These are phyloP conservation scores for Crioceris asparagi DNA, from an alignment of 2,888 invertebrate species.

Conservation along the genomic window DNA sequence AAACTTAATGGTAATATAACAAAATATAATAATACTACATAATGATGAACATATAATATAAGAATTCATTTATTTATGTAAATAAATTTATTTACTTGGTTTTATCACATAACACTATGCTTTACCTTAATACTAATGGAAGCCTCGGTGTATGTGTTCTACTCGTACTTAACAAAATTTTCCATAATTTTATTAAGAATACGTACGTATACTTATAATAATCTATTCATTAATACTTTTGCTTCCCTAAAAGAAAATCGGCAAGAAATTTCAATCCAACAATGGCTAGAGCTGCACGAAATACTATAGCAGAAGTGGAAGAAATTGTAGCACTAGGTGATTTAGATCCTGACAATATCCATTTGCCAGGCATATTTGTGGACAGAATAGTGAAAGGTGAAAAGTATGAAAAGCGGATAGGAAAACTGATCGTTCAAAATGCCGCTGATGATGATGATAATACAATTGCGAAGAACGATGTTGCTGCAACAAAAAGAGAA, in stretches of 20 bases:
- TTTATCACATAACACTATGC: too few relatives aligned
- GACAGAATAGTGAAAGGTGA: conserved; percentile 72
- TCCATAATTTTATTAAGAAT: too few relatives aligned
- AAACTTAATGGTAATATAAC: too few relatives aligned
- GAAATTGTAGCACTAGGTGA: conserved; percentile 83
- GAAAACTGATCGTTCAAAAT: conserved; percentile 51
- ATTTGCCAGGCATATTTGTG: conserved; percentile 90
- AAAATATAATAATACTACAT: too few relatives aligned
- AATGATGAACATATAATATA: too few relatives aligned
- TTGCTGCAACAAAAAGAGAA: conserved; percentile 62
- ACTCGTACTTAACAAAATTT: too few relatives aligned
- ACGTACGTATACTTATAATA: too few relatives aligned
- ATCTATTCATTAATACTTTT: too few relatives aligned
- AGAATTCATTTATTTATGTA: too few relatives aligned
- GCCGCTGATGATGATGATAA: conserved; percentile 25
- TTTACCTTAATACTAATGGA: too few relatives aligned
- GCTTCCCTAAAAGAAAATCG: conserved; percentile 51
- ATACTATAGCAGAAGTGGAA: conserved; percentile 91
- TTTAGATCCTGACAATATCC: conserved; percentile 70
- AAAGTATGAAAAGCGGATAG: conserved; percentile 84
- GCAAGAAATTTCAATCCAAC: conserved; percentile 94
- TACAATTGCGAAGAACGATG: conserved; percentile 24
- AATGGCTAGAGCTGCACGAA: conserved; percentile 87
- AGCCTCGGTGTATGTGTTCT: too few relatives aligned
- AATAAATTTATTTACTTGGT: too few relatives aligned